Evolutionary conservation across 1,140 invertebrate genomes (phyloP), one percentile per base, ranked within the genome.

Genomic region (Heliconius hermathena): DNA sequence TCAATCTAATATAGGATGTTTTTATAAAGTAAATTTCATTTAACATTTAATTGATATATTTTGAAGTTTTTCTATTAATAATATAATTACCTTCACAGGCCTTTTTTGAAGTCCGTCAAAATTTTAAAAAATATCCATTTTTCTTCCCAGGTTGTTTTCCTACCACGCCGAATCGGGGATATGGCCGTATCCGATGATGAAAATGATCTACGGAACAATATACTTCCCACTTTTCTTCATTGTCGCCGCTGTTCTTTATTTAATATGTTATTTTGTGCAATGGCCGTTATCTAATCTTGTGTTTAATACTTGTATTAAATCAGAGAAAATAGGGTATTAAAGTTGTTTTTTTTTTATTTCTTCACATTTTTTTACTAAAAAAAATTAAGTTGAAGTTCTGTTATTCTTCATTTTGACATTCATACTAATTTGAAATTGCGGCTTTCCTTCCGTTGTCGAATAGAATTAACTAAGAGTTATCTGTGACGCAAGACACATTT

Each of bases 161-260:
- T 86, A 87, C 8, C 86, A 89, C 77, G 8, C 60, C 5, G 60
- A 78, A 8, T 75, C 73, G 2, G 88, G 87, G 1, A 1, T 84
- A 8, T 92, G 85, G 84, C 86, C 89, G 5, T 92, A 92, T 66
- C 89, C 87, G 0, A 57, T 92, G 2, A 18, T 90, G 0, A 71
- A 76, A 1, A 38, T 70, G 0, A n/a, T 83, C 0, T 85, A 82
- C 16, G 88, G 87, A 22, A 90, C 87, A 0, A 80, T 89, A n/a
- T 88, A 83, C 26, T 91, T 88, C 57, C 84, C 84, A 0, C 2
- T 87, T 3, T 13, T 88, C 5, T 66, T 82, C 2, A 0, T 76
- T 0, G 26, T 77, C 13, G 9, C 79, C 0, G 20, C 22, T 26
- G 0, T 71, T 6, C 0, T 84, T 13, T 46, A 79, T 8, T 6